Evolutionary conservation across 2,888 invertebrate genomes (phyloP), one percentile per base, ranked within the genome.

Genomic region (Drosophila prolongata): DNA sequence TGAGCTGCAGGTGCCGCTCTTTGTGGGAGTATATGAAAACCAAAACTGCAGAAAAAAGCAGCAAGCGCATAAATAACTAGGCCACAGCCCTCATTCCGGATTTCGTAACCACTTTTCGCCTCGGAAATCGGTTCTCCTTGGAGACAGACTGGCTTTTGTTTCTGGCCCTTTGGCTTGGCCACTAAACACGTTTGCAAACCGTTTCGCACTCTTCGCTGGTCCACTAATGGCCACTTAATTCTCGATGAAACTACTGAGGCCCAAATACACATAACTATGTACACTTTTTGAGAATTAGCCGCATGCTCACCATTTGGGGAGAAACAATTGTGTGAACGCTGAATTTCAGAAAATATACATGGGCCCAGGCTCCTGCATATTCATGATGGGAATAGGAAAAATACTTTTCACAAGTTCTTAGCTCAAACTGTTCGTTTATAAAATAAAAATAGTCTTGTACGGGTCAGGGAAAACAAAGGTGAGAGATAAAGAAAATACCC

Each of bases 271-370:
- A 52, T 37, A 61, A 61, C 62, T 35, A 61, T 62, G 62, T 62
- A 62, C 38, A 24, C 47, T 62, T 62, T 62, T 49, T 50, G 19
- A 11, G 50, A 60, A 60, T 62, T 19, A 30, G 16, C 37, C 14
- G 27, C 43, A 30, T 53, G 60, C 47, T 42, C 27, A 54, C 47
- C 35, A 38, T 56, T 35, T 49, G 8, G 34, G 4, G 30, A 16
- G 30, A 30, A 35, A 81, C 79, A 78, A 78, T 78, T 65, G 58
- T 78, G 78, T 54, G 82, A 78, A 67, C 58, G 58, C 62, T 59
- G 38, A 56, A 13, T 42, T 56, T 40, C 6, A n/a, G 38, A 59
- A 61, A 66, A 66, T 61, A 13, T 53, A 54, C 42, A 53, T 59
- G 30, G 47, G 47, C 16, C 27, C 27, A 2, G 38, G 13, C 68